Evolutionary conservation across 2,113 vertebrate species (phyloP), one percentile per base, ranked within the genome.

Genomic region (Tachuris rubrigastra): DNA sequence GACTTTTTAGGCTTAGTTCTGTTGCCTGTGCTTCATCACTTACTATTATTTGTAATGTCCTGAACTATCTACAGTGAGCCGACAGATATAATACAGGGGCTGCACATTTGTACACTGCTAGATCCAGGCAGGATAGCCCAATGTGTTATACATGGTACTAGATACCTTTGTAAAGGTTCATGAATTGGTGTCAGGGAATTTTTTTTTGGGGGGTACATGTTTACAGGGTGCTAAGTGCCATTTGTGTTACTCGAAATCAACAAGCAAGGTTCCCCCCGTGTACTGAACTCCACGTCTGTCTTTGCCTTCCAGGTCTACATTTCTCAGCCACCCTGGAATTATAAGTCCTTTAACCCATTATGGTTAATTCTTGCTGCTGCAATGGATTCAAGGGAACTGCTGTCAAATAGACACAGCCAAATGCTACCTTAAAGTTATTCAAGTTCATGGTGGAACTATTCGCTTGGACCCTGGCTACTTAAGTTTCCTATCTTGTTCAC

Each of bases 1-100:
- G 30, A 62, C 16, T 12, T 88, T 92, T 77, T 27, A 83, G 16
- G 15, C n/a, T 84, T 31, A 47, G 41, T 56, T 76, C 12, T 82
- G 14, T 28, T 75, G n/a, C 11, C 17, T 14, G n/a, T 1, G 0
- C 18, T 52, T 86, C 1, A 0, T 56, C 28, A 53, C 6, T 60
- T 55, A 52, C 1, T 66, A 35, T 5, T 55, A 21, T 73, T 92
- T 60, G 53, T 37, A 56, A 8, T 18, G 35, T 22, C 17, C 23
- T 76, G 33, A 39, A 33, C 17, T 68, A 9, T 47, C 28, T 25
- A 5, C 28, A 33, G 50, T 2, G 13, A 46, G 7, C 5, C 55
- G 58, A 53, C 39, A 65, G 30, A 23, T 41, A 11, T 6, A 31
- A 67, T 23, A 50, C 9, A 90, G 37, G 44, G 44, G 23, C 1